phyloP scores from a whole-genome alignment of 37 sponge, comb jelly and placozoan genomes.

The Eunapius fragilis region DNA sequence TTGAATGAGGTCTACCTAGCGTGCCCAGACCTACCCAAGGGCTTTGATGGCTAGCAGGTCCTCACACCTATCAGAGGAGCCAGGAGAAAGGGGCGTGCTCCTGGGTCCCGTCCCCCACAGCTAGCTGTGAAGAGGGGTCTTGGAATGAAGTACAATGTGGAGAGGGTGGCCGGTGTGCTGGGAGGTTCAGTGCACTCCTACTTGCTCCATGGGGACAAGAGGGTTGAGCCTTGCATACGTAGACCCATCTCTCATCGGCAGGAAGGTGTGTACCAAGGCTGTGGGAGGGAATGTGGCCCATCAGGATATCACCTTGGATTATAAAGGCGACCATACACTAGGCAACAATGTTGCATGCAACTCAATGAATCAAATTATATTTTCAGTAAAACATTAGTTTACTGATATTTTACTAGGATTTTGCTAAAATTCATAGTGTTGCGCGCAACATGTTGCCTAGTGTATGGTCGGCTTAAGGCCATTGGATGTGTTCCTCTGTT shows the following conservation, averaged over 20 bases:
- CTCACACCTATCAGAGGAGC: slow-evolving; percentile 74
- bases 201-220: slow-evolving; percentile 25
- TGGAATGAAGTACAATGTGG: slow-evolving; percentile 71
- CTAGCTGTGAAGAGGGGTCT: slow-evolving; percentile 77
- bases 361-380: too few relatives aligned
- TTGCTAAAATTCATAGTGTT: too few relatives aligned
- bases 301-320: slow-evolving; percentile 78
- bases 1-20: slow-evolving; percentile 84
- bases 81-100: slow-evolving; percentile 56
- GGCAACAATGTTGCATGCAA: too few relatives aligned
- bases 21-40: slow-evolving; percentile 73
- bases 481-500: slow-evolving; percentile 40
- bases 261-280: slow-evolving; percentile 91
- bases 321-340: too few relatives aligned
- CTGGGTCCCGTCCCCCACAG: slow-evolving; percentile 71
- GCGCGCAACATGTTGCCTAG: too few relatives aligned
- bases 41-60: slow-evolving; percentile 88
- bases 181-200: slow-evolving; percentile 77
- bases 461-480: too few relatives aligned
- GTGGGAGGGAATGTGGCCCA: slow-evolving; percentile 49
- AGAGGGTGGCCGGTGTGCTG: slow-evolving; percentile 85
- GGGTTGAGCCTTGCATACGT: slow-evolving; percentile 15
- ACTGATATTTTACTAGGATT: too few relatives aligned
- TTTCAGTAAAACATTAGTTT: too few relatives aligned
- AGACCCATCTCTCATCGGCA: slow-evolving; percentile 69